Evolutionary conservation across 1,140 invertebrate species (phyloP), one percentile per base, ranked within the genome.

Genomic region (Glomeris maerens): DNA sequence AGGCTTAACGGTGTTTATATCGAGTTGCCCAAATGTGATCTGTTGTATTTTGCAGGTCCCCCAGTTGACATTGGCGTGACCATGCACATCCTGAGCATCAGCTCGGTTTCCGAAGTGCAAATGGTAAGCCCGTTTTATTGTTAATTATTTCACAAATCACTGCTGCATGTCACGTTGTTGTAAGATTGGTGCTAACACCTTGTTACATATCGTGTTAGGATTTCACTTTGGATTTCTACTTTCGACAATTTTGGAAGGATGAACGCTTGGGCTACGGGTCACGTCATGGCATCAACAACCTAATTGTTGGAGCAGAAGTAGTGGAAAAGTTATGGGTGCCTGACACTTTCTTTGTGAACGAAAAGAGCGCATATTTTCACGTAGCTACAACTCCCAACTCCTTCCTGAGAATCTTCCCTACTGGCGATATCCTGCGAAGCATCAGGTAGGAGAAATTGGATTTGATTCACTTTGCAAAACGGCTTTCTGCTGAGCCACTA

Each of bases 211-310:
- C 50, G 57, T 59, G 62, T 46, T 70, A 95, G 91, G 92, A 97
- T 75, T 97, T 95, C 73, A 96, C 92, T 53, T 72, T 95, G 77
- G 93, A 97, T 76, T 92, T 97, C 77, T 96, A 96, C 79, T 93
- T 95, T 75, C 84, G 92, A 67, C 92, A 96, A 77, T 90, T 88
- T 72, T 96, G 93, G 92, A 90, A 83, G 64, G 93, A 97, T 72
- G 86, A 87, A 56, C 76, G 92, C 62, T 74, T 96, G 64, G 84
- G 83, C 54, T 95, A 92, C 73, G 81, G 80, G 68, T 83, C 86
- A 69, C 73, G 82, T 64, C 78, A 79, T 38, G 84, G 84, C 52
- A 83, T 91, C 53, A 84, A 91, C 66, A 89, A 83, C 56, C 74
- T 92, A 54, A 86, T 84, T 57, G 88, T 66, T 45, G 61, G 90